phyloP scores from a whole-genome alignment of 2,888 invertebrate species.

The Nomada flava region DNA sequence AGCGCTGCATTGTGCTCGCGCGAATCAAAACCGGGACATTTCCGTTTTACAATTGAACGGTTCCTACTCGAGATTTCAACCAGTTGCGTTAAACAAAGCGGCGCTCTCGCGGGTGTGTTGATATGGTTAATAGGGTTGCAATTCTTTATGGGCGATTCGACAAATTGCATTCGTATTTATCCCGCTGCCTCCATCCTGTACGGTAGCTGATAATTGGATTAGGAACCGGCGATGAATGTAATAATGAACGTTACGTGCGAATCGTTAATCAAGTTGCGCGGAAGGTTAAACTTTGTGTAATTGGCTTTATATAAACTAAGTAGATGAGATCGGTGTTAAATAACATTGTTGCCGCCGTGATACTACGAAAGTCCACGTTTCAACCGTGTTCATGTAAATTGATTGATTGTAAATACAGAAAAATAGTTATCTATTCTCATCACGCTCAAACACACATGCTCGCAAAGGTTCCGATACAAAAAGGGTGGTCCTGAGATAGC shows the following conservation, averaged over 20 bases:
- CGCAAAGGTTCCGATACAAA: too few species aligned
- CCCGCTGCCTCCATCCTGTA: neutral
- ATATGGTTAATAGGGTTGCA: neutral
- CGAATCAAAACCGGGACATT: constrained; percentile 8
- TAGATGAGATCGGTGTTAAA: too few species aligned
- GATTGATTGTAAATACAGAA: neutral
- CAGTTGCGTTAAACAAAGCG: constrained; percentile 13
- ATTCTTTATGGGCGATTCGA: neutral
- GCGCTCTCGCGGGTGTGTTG: neutral
- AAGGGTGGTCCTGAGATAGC: neutral
- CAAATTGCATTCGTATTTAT: constrained; percentile 14
- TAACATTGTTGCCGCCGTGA: too few species aligned
- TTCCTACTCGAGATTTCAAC: constrained; percentile 6
- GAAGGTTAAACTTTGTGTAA: neutral
- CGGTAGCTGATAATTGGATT: neutral
- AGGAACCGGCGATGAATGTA: neutral
- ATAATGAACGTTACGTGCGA: neutral
- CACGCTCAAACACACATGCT: neutral
- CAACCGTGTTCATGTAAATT: neutral
- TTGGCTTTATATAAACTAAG: neutral
- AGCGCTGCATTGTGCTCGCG: constrained; percentile 38
- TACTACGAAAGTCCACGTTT: too few species aligned
- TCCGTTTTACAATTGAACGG: constrained; percentile 19
- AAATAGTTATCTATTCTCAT: neutral
- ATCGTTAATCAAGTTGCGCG: neutral